Base-by-base conservation (phyloP, 2,888 invertebrate genomes). In the Habrosyne pyritoides region DNA sequence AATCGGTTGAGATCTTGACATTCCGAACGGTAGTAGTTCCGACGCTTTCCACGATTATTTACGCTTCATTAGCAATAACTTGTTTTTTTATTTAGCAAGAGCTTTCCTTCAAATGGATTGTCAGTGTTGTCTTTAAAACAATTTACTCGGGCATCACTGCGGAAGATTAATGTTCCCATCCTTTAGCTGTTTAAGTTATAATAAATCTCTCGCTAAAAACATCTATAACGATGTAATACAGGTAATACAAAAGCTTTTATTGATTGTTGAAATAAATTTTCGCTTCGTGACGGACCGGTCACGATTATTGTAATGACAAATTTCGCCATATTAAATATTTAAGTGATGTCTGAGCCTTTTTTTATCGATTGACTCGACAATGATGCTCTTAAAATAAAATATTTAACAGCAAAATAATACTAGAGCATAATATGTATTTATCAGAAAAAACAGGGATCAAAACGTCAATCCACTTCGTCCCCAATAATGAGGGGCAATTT, bases 31-130 rank as follows among this genome's bases (percentile, higher is more conserved):
- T 73, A 73, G 76, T 77, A 72, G 67, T 77, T 75, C 66, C 69
- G 71, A 69, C 71, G 74, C 69, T 79, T 75, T 66, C 71, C 68
- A 67, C 73, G 72, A 81, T 83, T 81, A 77, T 77, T 83, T 77
- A 79, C 83, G 76, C 69, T 79, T 85, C 86, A 85, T 87, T 86
- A 84, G 75, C 79, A 80, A 72, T 79, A 77, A 73, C 70, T 75
- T 83, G 66, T 76, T 76, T 79, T 82, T 81, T 81, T 77, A 42
- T 42, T 79, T 74, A 66, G 75, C 73, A 63, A 81, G 78, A 77
- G 74, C 73, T 73, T 55, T 61, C 53, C 73, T 79, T 72, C 71
- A 82, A 86, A 85, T 85, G 84, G 83, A 82, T 83, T 79, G 83
- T 81, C 79, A 78, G 81, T 67, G 71, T 63, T 64, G 67, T 63